These are phyloP conservation scores for Linurgus olivaceus DNA, from an alignment of 2,797 vertebrate genomes.

Conservation along the genomic window DNA sequence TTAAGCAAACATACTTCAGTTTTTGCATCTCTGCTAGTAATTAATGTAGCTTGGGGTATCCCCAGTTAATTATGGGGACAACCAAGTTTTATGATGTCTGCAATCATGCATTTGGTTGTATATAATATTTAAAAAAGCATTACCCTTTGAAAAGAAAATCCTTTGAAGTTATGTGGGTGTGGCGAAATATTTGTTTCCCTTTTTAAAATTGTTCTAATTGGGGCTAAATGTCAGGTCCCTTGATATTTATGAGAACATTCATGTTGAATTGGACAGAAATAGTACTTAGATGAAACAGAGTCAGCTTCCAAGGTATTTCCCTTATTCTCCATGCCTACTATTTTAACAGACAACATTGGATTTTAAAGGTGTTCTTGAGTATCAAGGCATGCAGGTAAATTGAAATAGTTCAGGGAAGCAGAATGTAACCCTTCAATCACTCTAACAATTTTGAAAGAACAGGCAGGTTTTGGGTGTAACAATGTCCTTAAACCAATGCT, in stretches of 20 bases:
- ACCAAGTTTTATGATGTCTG: neutral
- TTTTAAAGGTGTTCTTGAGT: neutral
- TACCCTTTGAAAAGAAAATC: neutral
- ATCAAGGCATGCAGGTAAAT: neutral
- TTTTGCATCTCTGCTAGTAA: slow-evolving; percentile 16
- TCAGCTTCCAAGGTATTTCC: neutral
- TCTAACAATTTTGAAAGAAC: neutral
- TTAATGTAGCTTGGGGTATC: neutral
- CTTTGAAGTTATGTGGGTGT: neutral
- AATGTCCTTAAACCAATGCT: neutral
- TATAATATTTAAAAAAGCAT: neutral
- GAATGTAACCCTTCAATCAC: neutral
- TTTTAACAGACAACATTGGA: neutral
- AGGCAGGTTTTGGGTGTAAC: neutral
- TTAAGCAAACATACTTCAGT: neutral
- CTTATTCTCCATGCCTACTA: neutral
- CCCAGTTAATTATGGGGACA: neutral
- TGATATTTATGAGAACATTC: neutral
- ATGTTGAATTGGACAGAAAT: neutral
- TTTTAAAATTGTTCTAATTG: neutral
- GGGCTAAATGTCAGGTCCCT: neutral
- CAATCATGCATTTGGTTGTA: neutral
- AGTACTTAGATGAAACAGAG: neutral
- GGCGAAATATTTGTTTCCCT: neutral
- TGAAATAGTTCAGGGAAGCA: neutral